Evolutionary conservation across 2,888 invertebrate genomes (phyloP), one percentile per base, ranked within the genome.

Genomic region (Allygus modestus): DNA sequence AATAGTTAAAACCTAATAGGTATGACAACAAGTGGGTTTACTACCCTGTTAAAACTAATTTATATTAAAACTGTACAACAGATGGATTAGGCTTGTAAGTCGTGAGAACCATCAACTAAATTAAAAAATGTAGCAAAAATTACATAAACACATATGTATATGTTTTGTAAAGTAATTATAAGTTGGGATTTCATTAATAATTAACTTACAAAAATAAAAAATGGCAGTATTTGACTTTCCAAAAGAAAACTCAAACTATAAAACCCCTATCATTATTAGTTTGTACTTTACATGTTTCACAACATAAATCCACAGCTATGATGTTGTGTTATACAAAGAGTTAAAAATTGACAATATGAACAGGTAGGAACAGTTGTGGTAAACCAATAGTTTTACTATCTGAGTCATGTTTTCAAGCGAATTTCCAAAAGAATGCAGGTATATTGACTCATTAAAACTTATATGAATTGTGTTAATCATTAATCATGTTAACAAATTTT

Each of bases 11-110:
- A 41, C 37, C 73, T 73, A 51, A 17, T 46, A 79, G 79, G 58
- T 31, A 58, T 79, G 79, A 79, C 79, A 77, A 51, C 77, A 79
- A 79, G 9, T 79, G 37, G 79, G 79, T 79, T 9, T 46, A 58
- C 2, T 51, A 58, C 79, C 79, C 79, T 54, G 58, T 79, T 79
- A 79, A 79, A 79, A 79, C 58, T 54, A 79, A 79, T 79, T 51
- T 51, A 58, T 79, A 79, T 79, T 79, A 79, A 79, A 79, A 54
- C 79, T 79, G 79, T 79, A 79, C 79, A 79, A 33, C 58, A 41
- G 0, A 41, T 37, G 0, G 5, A 73, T 41, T 73, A 73, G 65
- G 31, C 15, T 65, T 31, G 4, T 65, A 31, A 65, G 65, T 65
- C 11, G 31, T 58, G 58, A 4, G 65, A 54, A 65, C 15, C 31